phyloP scores from a whole-genome alignment of 1,140 invertebrate species.

The Drosophila arizonae region DNA sequence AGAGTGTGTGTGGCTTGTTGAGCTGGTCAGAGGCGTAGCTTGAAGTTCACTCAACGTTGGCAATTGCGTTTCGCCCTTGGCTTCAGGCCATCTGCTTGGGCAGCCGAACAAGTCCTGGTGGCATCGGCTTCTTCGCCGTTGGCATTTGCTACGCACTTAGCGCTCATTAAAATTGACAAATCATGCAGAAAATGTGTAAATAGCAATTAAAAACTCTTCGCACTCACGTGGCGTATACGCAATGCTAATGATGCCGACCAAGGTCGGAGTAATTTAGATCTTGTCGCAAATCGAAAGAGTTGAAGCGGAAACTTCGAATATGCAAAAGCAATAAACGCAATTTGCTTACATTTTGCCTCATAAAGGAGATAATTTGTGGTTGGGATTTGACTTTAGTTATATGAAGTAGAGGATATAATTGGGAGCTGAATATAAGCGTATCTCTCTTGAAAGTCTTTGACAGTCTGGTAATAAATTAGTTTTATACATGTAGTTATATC shows the following conservation, averaged over 20 bases:
- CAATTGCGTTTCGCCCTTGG: slow-evolving; percentile 42
- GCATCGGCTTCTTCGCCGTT: slow-evolving; percentile 51
- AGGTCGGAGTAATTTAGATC: neutral
- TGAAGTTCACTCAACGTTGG: slow-evolving; percentile 10
- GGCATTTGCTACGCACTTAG: slow-evolving; percentile 59
- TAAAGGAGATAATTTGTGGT: no score
- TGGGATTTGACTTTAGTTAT: no score
- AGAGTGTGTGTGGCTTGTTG: slow-evolving; percentile 2
- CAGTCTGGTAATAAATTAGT: no score
- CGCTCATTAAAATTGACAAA: slow-evolving; percentile 79
- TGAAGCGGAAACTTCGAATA: no score
- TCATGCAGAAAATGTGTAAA: slow-evolving; percentile 78
- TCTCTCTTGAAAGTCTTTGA: no score
- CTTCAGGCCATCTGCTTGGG: slow-evolving; percentile 25
- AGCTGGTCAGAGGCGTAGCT: slow-evolving; percentile 4
- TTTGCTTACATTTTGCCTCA: no score
- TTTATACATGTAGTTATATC: no score
- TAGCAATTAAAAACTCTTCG: slow-evolving; percentile 57
- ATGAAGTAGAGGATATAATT: no score
- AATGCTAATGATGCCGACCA: slow-evolving; percentile 21
- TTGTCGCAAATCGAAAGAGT: neutral
- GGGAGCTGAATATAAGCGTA: no score
- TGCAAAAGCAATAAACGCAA: no score
- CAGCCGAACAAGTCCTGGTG: slow-evolving; percentile 18
- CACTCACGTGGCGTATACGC: slow-evolving; percentile 40